Base-by-base conservation (phyloP, 2,113 vertebrate genomes). In the Megaleporinus macrocephalus region DNA sequence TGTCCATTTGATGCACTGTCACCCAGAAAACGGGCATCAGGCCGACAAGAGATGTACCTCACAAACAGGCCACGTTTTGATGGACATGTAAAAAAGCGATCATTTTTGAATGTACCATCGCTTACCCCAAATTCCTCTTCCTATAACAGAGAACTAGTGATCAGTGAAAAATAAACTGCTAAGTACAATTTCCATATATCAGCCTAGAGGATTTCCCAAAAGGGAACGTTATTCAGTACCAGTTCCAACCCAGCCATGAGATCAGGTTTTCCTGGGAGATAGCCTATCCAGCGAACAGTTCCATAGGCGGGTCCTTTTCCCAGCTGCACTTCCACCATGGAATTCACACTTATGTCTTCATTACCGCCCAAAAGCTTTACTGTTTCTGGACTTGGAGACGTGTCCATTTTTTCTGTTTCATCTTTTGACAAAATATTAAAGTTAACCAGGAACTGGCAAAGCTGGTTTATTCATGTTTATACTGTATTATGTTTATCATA, bases 241-340 rank as follows among this genome's bases (percentile, higher is more conserved):
- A 97, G 89, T 74, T 97, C 96, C 0, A 97, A 88, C 47, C 96
- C 96, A 5, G 90, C 96, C 90, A 92, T 94, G 44, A 41, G 72
- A 0, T 89, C 88, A 1, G 36, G 11, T 1, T 57, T 81, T 0
- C 75, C 86, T 0, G 92, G 91, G 47, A 96, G 69, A 27, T 0
- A 74, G 0, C 96, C 96, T 51, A 95, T 88, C 96, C 96, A 97
- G 36, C 94, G 95, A 84, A 97, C 94, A 15, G 91, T 96, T 80
- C 95, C 96, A 0, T 92, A 94, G 0, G 85, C 61, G 1, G 80
- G 86, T 3, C 91, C 91, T 1, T n/a, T 26, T 1, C 27, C 86
- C 79, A 95, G 57, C 6, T 88, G 83, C 78, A 97, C 93, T 90
- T 95, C 93, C 7, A 97, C 96, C 81, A 95, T 10, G 13, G 95